Conservation (phyloP, 2,888 invertebrate genomes). For the Blastobasis adustella region DNA sequence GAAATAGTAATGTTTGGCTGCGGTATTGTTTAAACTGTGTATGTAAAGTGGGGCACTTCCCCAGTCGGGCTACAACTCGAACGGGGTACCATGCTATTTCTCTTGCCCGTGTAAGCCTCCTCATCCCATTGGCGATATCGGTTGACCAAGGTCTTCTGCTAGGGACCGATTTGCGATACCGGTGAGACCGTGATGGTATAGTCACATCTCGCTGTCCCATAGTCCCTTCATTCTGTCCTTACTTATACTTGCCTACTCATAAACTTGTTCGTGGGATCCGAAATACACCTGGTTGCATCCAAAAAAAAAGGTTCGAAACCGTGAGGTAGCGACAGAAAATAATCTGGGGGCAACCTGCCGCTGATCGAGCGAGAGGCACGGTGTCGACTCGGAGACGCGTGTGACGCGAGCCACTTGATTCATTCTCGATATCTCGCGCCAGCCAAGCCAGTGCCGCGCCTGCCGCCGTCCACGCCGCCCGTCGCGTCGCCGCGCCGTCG, state of each 20-base stretch:
- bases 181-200: too few species aligned
- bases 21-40: too few species aligned
- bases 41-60: too few species aligned
- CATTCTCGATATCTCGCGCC: constrained; percentile 48
- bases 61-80: too few species aligned
- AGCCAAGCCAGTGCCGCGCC: constrained; percentile 52
- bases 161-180: too few species aligned
- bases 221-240: background rate
- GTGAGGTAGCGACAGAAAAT: constrained; percentile 45
- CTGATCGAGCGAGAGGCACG: constrained; percentile 47
- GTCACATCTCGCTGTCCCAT: background rate
- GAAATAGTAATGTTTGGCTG: too few species aligned
- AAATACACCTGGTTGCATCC: constrained; percentile 37
- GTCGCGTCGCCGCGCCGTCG: constrained; percentile 28
- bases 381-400: constrained; percentile 14
- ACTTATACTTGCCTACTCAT: background rate
- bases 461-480: constrained; percentile 40
- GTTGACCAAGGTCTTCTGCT: too few species aligned
- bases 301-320: constrained; percentile 24
- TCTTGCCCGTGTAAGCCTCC: too few species aligned
- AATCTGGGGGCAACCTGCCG: constrained; percentile 27
- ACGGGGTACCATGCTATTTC: too few species aligned
- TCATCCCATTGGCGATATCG: background rate
- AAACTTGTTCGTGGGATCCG: constrained; percentile 23
- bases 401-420: constrained; percentile 32